Conservation (phyloP, 2,888 invertebrate species). For the Listrodromus nycthemerus region DNA sequence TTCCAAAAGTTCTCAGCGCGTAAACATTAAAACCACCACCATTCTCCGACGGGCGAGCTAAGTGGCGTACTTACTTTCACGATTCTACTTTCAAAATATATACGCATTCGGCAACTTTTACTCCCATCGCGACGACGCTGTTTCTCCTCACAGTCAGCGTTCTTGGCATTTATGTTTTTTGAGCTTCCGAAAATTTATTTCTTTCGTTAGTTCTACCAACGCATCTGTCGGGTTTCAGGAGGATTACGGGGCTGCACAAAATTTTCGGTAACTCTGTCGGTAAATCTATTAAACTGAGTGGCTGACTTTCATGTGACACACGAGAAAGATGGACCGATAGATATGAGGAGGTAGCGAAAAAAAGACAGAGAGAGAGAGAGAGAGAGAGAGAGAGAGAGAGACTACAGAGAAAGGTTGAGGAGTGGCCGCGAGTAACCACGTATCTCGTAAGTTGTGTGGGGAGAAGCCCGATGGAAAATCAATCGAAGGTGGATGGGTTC, state of each 20-base stretch:
- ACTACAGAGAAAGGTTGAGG: conserved; percentile 34
- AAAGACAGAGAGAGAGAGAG: conserved; percentile 16
- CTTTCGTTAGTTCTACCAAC: background rate
- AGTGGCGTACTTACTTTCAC: conserved; percentile 76
- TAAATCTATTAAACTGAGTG: conserved; percentile 77
- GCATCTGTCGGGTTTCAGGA: background rate
- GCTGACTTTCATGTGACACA: conserved; percentile 66
- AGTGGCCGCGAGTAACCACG: conserved; percentile 57
- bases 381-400: conserved; percentile 33
- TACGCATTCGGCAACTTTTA: conserved; percentile 46
- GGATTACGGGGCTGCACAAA: background rate
- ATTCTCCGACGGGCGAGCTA: conserved; percentile 61
- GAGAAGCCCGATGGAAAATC: conserved; percentile 67
- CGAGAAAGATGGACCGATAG: conserved; percentile 62
- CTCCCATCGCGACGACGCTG: conserved; percentile 6
- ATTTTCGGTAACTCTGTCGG: conserved; percentile 35
- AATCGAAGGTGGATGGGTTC: conserved; percentile 56
- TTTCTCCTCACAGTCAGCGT: conserved; percentile 22
- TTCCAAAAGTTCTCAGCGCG: conserved; percentile 75
- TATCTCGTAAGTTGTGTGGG: conserved; percentile 63
- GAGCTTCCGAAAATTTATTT: background rate
- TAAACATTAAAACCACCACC: conserved; percentile 77
- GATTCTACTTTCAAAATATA: conserved; percentile 69
- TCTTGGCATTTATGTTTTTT: background rate
- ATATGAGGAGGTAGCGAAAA: conserved; percentile 37